Base-by-base conservation (phyloP, 2,113 vertebrate genomes). In the Solea solea region DNA sequence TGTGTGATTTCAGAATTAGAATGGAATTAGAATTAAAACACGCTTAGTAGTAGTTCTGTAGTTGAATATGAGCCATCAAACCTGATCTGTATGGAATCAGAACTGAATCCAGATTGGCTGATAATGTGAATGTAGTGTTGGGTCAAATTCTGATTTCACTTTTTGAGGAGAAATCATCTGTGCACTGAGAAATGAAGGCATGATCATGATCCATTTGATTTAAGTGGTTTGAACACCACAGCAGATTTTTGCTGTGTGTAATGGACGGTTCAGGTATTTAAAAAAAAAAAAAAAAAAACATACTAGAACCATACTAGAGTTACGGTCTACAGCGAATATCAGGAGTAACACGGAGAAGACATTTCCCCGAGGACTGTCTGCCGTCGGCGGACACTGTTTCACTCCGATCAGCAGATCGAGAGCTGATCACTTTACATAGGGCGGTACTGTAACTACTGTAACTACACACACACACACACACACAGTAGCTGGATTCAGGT, bases 351-450 rank as follows among this genome's bases (percentile, higher is more conserved):
- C 42, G 49, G 76, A 68, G 63, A 80, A 50, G 76, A 86, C 87
- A 88, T 86, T 68, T 74, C 80, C 78, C 80, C 5, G 53, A 2
- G 44, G 80, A 64, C 52, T 64, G 76, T 74, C 84, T 80, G 77
- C 63, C 81, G 77, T 76, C 78, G 15, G 76, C 80, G 57, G 88
- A 90, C 89, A 84, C 74, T 61, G 88, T 92, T 92, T 93, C 89
- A 14, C 85, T 84, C 76, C 54, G 58, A 88, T 90, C 90, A 91
- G 91, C 91, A 91, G 68, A 87, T 87, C 75, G 48, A 72, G 82
- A 88, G 69, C 84, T 86, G 90, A 91, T 93, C 91, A 73, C 86
- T 89, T 93, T 93, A 91, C 90, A 89, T 86, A 85, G 89, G 71
- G 78, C 74, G 71, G 83, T 56, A 72, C 73, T 83, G 82, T 86